These are phyloP conservation scores for Littorina saxatilis DNA, from an alignment of 1,140 invertebrate species.

Conservation along the genomic window DNA sequence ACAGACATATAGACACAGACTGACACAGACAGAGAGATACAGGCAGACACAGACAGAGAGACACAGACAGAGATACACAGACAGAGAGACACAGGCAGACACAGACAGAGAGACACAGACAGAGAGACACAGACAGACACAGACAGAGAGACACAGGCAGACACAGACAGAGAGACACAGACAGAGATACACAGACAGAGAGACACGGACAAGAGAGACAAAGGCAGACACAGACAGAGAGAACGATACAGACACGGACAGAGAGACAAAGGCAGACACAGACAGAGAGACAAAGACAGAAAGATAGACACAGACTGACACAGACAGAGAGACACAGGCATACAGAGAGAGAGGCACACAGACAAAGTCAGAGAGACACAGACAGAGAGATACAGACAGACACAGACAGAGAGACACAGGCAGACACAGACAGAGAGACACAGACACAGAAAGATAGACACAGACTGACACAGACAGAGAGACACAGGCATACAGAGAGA, in stretches of 20 bases:
- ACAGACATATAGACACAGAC: neutral
- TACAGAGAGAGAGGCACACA: neutral
- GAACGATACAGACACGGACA: neutral
- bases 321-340: neutral
- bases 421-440: constrained; percentile 1
- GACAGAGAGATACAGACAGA: neutral
- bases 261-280: neutral
- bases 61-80: neutral
- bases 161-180: neutral
- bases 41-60: neutral
- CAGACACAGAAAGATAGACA: neutral
- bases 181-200: neutral
- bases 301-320: neutral
- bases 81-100: neutral
- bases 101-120: neutral
- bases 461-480: neutral
- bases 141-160: too few species aligned
- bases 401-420: neutral
- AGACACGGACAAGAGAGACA: neutral
- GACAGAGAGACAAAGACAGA: neutral
- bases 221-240: neutral
- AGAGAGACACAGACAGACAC: constrained; percentile 5
- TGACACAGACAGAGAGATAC: neutral
- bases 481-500: neutral
- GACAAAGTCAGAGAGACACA: neutral